Percentiles rank a stretch among this genome's conserved stretches.
Conservation (phyloP, 2,888 invertebrate species). For the Noctua comes region DNA sequence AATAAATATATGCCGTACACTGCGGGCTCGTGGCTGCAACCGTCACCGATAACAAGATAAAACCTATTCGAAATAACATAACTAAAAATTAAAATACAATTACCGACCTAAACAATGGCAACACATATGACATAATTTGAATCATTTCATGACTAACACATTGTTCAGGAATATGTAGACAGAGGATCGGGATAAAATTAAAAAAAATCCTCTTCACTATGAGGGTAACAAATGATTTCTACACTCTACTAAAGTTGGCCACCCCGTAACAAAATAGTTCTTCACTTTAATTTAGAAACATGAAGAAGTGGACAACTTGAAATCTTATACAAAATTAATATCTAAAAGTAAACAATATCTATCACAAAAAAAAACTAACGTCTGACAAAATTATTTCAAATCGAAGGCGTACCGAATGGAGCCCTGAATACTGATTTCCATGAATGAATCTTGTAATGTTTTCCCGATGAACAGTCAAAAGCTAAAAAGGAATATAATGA, state of each 20-base stretch:
- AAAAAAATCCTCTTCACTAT: slow-evolving; percentile 51
- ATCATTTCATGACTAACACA: slow-evolving; percentile 84
- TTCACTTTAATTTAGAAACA: slow-evolving; percentile 62
- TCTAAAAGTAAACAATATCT: slow-evolving; percentile 84
- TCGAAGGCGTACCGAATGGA: slow-evolving; percentile 64
- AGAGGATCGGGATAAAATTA: slow-evolving; percentile 46
- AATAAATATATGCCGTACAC: slow-evolving; percentile 73
- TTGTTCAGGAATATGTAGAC: slow-evolving; percentile 79
- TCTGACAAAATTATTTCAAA: slow-evolving; percentile 72
- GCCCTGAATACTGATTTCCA: slow-evolving; percentile 74
- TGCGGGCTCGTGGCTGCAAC: slow-evolving; percentile 67
- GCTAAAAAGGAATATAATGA: slow-evolving; percentile 55
- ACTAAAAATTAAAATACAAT: slow-evolving; percentile 76
- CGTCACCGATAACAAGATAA: slow-evolving; percentile 78
- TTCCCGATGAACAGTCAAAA: slow-evolving; percentile 53
- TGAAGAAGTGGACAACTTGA: slow-evolving; percentile 66
- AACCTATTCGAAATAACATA: slow-evolving; percentile 79
- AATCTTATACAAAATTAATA: slow-evolving; percentile 75
- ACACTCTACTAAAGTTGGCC: slow-evolving; percentile 54
- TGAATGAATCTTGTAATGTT: slow-evolving; percentile 57
- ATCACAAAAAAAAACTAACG: slow-evolving; percentile 83
- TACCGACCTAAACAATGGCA: slow-evolving; percentile 88
- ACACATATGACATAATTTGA: slow-evolving; percentile 84
- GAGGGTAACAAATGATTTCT: slow-evolving; percentile 63
- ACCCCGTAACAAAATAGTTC: slow-evolving; percentile 58